phyloP scores from a whole-genome alignment of 2,888 invertebrate species.

The Mechanitis mazaeus region DNA sequence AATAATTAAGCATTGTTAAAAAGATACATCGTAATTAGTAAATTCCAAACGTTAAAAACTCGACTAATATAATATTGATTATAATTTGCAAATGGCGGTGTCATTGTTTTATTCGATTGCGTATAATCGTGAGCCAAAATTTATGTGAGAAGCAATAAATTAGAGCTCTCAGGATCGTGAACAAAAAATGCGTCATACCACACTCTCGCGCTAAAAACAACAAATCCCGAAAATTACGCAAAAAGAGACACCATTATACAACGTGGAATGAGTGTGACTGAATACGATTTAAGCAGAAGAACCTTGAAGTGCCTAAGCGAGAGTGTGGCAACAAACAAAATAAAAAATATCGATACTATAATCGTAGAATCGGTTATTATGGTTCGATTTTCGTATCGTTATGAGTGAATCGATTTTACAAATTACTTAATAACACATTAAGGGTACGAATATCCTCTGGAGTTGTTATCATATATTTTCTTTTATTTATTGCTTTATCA shows the following conservation, averaged over 20 bases:
- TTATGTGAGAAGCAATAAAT: slow-evolving; percentile 28
- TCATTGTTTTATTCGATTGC: not conserved
- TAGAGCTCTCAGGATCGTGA: slow-evolving; percentile 9
- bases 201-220: not conserved
- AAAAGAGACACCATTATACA: not conserved
- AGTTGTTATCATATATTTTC: slow-evolving; percentile 17
- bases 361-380: slow-evolving; percentile 12
- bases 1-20: too few relatives aligned
- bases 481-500: slow-evolving; percentile 1
- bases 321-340: not conserved
- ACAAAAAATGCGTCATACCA: slow-evolving; percentile 14
- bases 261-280: not conserved
- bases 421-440: slow-evolving; percentile 29
- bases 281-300: slow-evolving; percentile 2
- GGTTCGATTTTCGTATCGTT: slow-evolving; percentile 18
- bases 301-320: not conserved
- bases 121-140: slow-evolving; percentile 9
- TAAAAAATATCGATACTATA: slow-evolving; percentile 1
- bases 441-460: slow-evolving; percentile 14
- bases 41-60: too few relatives aligned
- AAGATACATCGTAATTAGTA: too few relatives aligned
- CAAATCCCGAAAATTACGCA: not conserved
- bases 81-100: not conserved
- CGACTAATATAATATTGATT: not conserved
- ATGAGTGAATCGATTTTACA: slow-evolving; percentile 31